Conservation (phyloP, 1,140 invertebrate species). For the Rhizoglyphus robini region DNA sequence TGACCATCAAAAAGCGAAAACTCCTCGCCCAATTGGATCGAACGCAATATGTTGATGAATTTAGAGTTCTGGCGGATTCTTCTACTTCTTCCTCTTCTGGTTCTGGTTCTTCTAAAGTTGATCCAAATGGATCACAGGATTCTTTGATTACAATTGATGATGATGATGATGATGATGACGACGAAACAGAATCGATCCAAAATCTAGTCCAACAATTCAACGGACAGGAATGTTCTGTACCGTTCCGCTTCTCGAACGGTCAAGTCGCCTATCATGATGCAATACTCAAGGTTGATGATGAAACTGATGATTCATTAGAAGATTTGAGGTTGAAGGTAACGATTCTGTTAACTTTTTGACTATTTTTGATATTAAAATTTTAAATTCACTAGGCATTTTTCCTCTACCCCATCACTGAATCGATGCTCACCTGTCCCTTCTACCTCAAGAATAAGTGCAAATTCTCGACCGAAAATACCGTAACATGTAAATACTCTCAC, state of each 20-base stretch:
- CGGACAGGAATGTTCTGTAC: slow-evolving; percentile 16
- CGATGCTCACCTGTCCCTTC: slow-evolving; percentile 17
- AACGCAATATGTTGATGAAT: too few species aligned
- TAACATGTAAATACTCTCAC: slow-evolving; percentile 9
- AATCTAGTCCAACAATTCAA: neutral
- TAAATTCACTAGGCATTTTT: slow-evolving; percentile 8
- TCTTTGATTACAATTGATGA: too few species aligned
- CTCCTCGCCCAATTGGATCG: neutral
- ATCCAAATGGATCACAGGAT: too few species aligned
- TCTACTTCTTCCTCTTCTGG: too few species aligned
- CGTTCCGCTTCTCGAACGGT: neutral
- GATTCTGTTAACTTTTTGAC: neutral
- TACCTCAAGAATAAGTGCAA: neutral
- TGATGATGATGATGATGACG: neutral
- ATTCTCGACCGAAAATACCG: too few species aligned
- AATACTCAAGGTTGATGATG: neutral
- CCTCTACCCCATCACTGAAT: slow-evolving; percentile 13
- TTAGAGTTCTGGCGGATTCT: too few species aligned
- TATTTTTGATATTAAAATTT: neutral
- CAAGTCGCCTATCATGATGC: slow-evolving; percentile 15
- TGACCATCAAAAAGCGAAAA: neutral
- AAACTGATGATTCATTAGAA: neutral
- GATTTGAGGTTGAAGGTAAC: neutral
- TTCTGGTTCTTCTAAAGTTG: too few species aligned
- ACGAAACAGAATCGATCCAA: neutral